Percentiles rank a stretch among this genome's conserved stretches.
These are phyloP conservation scores for Pseudochromis fuscus DNA, from an alignment of 2,797 vertebrate species.

Conservation along the genomic window DNA sequence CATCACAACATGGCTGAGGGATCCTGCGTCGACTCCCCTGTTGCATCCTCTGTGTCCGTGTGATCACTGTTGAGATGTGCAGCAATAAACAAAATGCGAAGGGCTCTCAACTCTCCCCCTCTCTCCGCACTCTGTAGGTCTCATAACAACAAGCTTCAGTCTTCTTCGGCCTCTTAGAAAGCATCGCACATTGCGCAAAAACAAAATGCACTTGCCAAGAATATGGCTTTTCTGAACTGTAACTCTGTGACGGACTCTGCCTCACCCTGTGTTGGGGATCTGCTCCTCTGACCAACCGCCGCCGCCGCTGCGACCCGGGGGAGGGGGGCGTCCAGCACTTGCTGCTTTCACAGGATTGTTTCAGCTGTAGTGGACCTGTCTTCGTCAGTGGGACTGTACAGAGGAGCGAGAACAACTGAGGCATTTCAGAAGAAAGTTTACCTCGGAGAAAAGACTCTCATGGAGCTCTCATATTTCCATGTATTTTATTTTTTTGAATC, in stretches of 20 bases:
- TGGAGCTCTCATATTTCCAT: slow-evolving; percentile 76
- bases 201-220: slow-evolving; percentile 82
- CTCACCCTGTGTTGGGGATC: slow-evolving; percentile 55
- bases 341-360: slow-evolving; percentile 61
- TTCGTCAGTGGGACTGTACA: slow-evolving; percentile 46
- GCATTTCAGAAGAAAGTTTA: slow-evolving; percentile 83
- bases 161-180: slow-evolving; percentile 95
- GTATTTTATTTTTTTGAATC: slow-evolving; percentile 54
- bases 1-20: slow-evolving; percentile 78
- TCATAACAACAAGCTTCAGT: slow-evolving; percentile 99
- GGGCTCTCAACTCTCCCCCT: slow-evolving; percentile 89
- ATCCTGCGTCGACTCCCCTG: slow-evolving; percentile 13
- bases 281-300: slow-evolving; percentile 40
- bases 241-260: slow-evolving; percentile 68
- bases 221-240: slow-evolving; percentile 85
- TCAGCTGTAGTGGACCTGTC: slow-evolving; percentile 56
- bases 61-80: slow-evolving; percentile 55
- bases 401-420: slow-evolving; percentile 60
- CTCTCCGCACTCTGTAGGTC: slow-evolving; percentile 94
- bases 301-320: not conserved
- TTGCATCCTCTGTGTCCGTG: slow-evolving; percentile 69
- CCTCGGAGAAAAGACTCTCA: slow-evolving; percentile 83
- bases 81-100: slow-evolving; percentile 67
- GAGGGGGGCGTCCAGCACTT: slow-evolving; percentile 31
- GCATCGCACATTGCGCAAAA: slow-evolving; percentile 79